Conservation (phyloP, 1,140 invertebrate genomes). For the Trachymyrmex septentrionalis region DNA sequence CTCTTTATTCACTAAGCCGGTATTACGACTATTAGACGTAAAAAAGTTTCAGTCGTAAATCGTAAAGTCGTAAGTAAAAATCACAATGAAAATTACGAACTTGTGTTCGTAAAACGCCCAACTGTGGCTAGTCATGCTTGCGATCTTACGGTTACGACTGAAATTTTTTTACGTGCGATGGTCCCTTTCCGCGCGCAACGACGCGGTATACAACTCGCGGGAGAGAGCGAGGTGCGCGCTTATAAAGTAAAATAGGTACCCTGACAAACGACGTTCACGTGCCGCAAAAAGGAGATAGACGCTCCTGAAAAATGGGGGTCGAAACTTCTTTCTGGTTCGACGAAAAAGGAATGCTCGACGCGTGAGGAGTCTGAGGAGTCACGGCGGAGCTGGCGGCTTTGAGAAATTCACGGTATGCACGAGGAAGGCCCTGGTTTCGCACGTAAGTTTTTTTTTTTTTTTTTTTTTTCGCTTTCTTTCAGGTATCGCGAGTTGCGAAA, state of each 20-base stretch:
- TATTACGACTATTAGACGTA: too few species aligned
- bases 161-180: too few species aligned
- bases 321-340: slow-evolving; percentile 52
- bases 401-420: slow-evolving; percentile 29
- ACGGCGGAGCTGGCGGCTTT: slow-evolving; percentile 34
- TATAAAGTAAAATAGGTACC: slow-evolving; percentile 60
- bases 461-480: too few species aligned
- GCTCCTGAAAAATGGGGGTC: slow-evolving; percentile 55
- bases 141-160: too few species aligned
- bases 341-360: slow-evolving; percentile 58
- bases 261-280: slow-evolving; percentile 63
- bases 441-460: slow-evolving; percentile 15
- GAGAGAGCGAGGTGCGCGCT: slow-evolving; percentile 18
- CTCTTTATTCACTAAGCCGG: too few species aligned
- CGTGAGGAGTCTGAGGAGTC: slow-evolving; percentile 53
- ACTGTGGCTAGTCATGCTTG: too few species aligned
- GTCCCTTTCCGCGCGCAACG: background rate
- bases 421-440: background rate
- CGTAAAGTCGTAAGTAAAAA: too few species aligned
- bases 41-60: too few species aligned
- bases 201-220: background rate
- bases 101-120: too few species aligned
- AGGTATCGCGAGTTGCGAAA: background rate
- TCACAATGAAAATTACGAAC: too few species aligned
- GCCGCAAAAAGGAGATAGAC: slow-evolving; percentile 54